These are phyloP conservation scores for Anadara kagoshimensis DNA, from an alignment of 1,140 invertebrate genomes.

Conservation along the genomic window DNA sequence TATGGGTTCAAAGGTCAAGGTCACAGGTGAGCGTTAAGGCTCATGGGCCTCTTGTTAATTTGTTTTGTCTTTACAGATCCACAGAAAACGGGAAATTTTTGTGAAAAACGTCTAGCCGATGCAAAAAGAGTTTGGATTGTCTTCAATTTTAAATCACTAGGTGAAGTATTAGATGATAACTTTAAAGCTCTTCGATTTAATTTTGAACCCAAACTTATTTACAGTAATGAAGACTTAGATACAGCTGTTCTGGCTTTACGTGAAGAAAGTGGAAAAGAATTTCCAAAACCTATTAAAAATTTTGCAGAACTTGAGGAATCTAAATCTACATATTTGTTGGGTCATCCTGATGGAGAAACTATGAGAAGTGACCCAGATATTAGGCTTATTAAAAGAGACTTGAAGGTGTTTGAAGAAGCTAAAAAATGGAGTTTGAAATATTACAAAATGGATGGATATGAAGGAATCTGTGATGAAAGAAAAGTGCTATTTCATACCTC, in stretches of 20 bases:
- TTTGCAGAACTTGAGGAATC: neutral
- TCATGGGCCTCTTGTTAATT: too few relatives aligned
- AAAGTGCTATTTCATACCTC: conserved; percentile 3
- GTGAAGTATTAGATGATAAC: too few relatives aligned
- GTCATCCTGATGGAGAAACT: neutral
- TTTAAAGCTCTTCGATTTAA: too few relatives aligned
- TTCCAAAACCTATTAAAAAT: neutral
- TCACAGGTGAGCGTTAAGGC: too few relatives aligned
- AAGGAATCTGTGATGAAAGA: neutral
- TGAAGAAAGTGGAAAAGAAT: neutral
- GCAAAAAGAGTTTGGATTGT: too few relatives aligned
- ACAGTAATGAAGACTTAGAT: conserved; percentile 1
- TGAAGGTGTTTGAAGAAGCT: neutral
- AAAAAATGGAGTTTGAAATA: neutral
- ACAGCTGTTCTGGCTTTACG: neutral
- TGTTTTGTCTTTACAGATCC: too few relatives aligned
- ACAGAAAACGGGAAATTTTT: too few relatives aligned
- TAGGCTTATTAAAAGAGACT: neutral
- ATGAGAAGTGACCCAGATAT: conserved; percentile 8
- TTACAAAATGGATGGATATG: neutral
- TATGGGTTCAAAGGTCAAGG: too few relatives aligned
- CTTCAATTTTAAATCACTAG: too few relatives aligned
- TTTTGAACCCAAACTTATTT: neutral
- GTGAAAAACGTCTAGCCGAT: too few relatives aligned
- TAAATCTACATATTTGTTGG: conserved; percentile 3